A percentile compares a stretch with the other conserved stretches of the same genome.
These are phyloP conservation scores for Myrmecobius fasciatus DNA, from an alignment of 2,113 vertebrate genomes.

Conservation along the genomic window DNA sequence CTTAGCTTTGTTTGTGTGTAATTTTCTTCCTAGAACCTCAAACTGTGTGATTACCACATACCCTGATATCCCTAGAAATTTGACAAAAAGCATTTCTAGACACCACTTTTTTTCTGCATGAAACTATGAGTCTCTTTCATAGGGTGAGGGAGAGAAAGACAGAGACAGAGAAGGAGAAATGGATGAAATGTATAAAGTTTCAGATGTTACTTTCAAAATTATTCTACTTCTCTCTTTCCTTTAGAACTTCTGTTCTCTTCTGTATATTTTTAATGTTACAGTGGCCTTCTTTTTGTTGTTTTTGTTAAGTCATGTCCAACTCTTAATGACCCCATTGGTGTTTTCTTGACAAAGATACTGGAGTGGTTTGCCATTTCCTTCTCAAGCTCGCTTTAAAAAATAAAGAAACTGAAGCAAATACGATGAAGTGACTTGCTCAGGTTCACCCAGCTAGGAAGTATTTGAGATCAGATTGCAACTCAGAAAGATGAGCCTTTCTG, in stretches of 20 bases:
- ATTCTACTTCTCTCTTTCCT: background rate
- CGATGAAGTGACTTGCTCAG: background rate
- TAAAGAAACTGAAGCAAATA: background rate
- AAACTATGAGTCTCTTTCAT: background rate
- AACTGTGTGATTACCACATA: too few species aligned
- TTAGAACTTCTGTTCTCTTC: background rate
- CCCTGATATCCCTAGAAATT: background rate
- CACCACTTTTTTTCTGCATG: background rate
- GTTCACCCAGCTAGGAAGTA: background rate
- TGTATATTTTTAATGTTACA: background rate
- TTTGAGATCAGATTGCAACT: background rate
- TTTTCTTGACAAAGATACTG: background rate
- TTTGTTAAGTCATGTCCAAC: background rate
- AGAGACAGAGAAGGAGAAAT: too few species aligned
- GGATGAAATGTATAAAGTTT: too few species aligned
- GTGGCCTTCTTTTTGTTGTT: background rate
- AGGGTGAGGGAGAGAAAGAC: too few species aligned
- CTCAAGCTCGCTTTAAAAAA: background rate
- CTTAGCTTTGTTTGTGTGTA: background rate
- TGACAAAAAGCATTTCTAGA: background rate
- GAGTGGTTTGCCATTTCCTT: background rate
- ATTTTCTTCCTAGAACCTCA: background rate
- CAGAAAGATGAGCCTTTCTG: background rate
- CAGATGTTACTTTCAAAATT: background rate
- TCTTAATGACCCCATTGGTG: background rate